These are phyloP conservation scores for Phrynocephalus guinanensis DNA, from an alignment of 2,797 vertebrate genomes.

Conservation along the genomic window DNA sequence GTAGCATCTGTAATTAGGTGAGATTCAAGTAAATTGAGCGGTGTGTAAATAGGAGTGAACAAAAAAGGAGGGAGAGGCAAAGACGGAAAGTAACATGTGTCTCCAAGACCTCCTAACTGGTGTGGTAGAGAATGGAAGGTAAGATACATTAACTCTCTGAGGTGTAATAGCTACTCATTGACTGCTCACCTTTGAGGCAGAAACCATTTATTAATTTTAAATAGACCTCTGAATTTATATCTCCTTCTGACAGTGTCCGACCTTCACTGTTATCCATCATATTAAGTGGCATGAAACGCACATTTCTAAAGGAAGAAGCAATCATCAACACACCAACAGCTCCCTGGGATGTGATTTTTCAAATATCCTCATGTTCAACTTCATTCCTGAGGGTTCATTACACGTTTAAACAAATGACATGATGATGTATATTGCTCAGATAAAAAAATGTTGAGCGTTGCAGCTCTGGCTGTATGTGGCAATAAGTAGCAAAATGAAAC, in stretches of 20 bases:
- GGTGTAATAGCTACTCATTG: conserved; percentile 34
- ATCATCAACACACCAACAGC: conserved; percentile 49
- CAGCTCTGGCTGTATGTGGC: conserved; percentile 7
- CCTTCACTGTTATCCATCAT: conserved; percentile 41
- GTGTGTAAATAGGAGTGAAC: background rate
- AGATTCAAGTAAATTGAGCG: conserved; percentile 6
- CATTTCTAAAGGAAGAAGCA: conserved; percentile 56
- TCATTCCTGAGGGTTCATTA: conserved; percentile 49
- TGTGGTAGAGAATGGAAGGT: conserved; percentile 3
- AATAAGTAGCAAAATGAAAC: conserved; percentile 30
- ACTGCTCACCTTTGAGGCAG: conserved; percentile 41
- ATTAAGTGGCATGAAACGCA: conserved; percentile 46
- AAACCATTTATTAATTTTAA: conserved; percentile 57
- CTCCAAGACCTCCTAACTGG: conserved; percentile 33
- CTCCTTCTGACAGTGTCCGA: conserved; percentile 33
- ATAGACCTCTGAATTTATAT: conserved; percentile 26
- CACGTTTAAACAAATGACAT: conserved; percentile 43
- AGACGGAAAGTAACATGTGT: conserved; percentile 24
- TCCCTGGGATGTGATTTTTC: conserved; percentile 50
- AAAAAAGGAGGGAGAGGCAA: background rate
- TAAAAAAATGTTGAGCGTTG: conserved; percentile 27
- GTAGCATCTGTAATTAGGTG: background rate
- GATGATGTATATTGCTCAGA: conserved; percentile 41
- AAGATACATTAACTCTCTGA: conserved; percentile 27
- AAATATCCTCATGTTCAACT: conserved; percentile 51